Base-by-base conservation (phyloP, 2,888 invertebrate genomes). In the Euplagia quadripunctaria region DNA sequence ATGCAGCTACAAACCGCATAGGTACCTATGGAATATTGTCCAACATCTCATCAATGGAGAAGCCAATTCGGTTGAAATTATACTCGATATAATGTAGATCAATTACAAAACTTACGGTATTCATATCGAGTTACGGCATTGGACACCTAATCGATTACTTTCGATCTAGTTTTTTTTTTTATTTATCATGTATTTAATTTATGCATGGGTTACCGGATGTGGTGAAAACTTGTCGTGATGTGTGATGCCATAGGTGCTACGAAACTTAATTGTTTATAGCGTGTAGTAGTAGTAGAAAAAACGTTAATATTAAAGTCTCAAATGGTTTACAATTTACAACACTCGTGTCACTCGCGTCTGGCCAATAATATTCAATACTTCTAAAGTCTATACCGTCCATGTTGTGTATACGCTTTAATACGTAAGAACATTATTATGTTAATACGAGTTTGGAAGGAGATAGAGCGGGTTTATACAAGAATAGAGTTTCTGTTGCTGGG, bases 201-300 rank as follows among this genome's bases (percentile, higher is more conserved):
- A 88, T 87, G 77, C 84, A 82, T 82, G 79, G 79, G 81, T 82
- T 85, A 86, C 90, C 92, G 93, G 92, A 93, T 90, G 89, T 87
- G 87, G 89, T 87, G 88, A 88, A 90, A 91, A 89, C 87, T 81
- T 78, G 85, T 86, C 84, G 82, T 82, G 81, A 80, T 82, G 85
- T 87, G 84, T 87, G 84, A 84, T 84, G 85, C 81, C 86, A 86
- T 86, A 81, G 78, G 83, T 85, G 85, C 77, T 78, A 78, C 64
- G 81, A 81, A 76, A 80, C 73, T 81, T 84, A 83, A 78, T 83
- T 83, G 83, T 81, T 78, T 70, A 68, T 80, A 41, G 74, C 71
- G 42, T 72, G 77, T 71, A 73, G 61, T 70, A 66, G 70, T 43
- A 68, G 74, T 71, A 77, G 52, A 74, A 71, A 65, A 76, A 58